Evolutionary conservation across 2,888 invertebrate genomes (phyloP), one percentile per base, ranked within the genome.

Genomic region (Heliconius charithonia): DNA sequence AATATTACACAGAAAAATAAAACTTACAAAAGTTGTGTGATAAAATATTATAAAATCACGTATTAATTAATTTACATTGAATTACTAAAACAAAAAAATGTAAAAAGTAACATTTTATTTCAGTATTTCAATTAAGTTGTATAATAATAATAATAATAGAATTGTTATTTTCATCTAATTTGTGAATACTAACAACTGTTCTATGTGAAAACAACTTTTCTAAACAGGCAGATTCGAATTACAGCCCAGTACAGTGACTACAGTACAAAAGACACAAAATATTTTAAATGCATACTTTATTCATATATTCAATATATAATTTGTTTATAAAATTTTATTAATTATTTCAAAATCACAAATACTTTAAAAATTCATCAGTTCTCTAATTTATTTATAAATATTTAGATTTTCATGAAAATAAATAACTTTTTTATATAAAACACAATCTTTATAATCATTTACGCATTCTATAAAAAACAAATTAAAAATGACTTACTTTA

Each of bases 111-210:
- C 41, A 73, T 62, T 63, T 29, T 32, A 76, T 72, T 72, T 75
- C 27, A 72, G 59, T 13, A 59, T 32, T 71, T 76, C 75, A 76
- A 41, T n/a, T 29, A 76, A 75, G 45, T 29, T 71, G 67, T 77
- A 72, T 37, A 76, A 75, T 27, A 45, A 72, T 37, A 76, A 75
- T 27, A 45, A 75, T n/a, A 29, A 25, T 74, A 77, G 80, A 85
- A 85, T 85, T 86, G 87, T 84, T 86, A 86, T 86, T 85, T 86
- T 84, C 84, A 76, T 74, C 83, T 86, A 86, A 81, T 79, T 82
- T 86, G 84, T 83, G 83, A 84, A 86, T 86, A 83, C 80, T 80
- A 80, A 85, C 85, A 80, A 78, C 63, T 75, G 10, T 67, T 65
- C 76, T 75, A 75, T 73, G 56, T 67, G 37, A 29, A 41, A 37